Conservation (phyloP, 2,113 vertebrate genomes). For the Alligator mississippiensis region DNA sequence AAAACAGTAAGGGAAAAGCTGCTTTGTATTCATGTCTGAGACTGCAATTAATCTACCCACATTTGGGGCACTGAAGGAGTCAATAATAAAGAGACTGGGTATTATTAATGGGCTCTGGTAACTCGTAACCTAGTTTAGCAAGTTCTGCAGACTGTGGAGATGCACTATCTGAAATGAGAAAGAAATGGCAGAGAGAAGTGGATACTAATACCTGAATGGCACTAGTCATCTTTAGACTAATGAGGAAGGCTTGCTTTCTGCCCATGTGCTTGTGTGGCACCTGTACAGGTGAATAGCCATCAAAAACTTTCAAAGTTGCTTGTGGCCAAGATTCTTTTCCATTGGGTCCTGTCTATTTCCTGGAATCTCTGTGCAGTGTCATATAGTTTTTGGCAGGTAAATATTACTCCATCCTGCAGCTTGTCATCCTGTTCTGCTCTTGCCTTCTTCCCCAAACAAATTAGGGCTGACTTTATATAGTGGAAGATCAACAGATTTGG, state of each 20-base stretch:
- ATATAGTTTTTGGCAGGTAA: no score
- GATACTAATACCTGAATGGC: not conserved
- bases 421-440: not conserved
- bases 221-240: not conserved
- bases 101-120: not conserved
- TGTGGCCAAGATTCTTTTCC: not conserved
- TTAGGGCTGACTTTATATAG: not conserved
- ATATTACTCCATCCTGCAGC: not conserved
- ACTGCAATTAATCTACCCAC: not conserved
- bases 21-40: not conserved
- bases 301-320: not conserved
- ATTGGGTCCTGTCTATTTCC: no score
- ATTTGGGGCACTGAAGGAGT: not conserved
- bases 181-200: no score
- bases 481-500: not conserved
- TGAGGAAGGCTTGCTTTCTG: not conserved
- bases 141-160: no score
- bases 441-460: not conserved
- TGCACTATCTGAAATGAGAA: no score
- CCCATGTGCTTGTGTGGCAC: not conserved
- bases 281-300: not conserved
- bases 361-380: no score
- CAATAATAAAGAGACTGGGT: not conserved
- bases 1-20: not conserved
- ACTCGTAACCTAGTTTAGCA: not conserved